Conservation (phyloP, 2,797 vertebrate species). For the Oreochromis mossambicus region DNA sequence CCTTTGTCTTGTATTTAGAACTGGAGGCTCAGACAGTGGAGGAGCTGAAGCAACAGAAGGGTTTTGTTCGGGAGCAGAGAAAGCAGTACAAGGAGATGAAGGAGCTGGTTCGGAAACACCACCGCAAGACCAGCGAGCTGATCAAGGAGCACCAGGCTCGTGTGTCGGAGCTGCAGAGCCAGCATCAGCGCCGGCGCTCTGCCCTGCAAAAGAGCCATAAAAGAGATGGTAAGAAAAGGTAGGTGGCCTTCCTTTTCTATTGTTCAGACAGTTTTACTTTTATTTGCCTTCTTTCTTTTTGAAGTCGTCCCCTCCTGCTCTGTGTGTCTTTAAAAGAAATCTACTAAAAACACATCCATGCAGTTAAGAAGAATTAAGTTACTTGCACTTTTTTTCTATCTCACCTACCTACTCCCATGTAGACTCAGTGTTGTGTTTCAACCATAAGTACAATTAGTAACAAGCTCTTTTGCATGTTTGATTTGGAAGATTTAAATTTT, state of each 20-base stretch:
- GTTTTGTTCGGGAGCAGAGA: slow-evolving; percentile 91
- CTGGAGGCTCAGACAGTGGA: slow-evolving; percentile 91
- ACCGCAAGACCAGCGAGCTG: slow-evolving; percentile 93
- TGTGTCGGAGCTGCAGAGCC: slow-evolving; percentile 86
- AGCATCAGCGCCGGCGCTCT: slow-evolving; percentile 82
- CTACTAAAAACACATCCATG: background rate
- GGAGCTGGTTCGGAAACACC: slow-evolving; percentile 92
- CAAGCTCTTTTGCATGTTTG: rapidly evolving
- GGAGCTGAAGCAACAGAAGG: slow-evolving; percentile 94
- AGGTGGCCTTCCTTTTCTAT: slow-evolving; percentile 51
- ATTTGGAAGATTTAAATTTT: background rate
- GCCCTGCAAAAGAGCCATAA: slow-evolving; percentile 88
- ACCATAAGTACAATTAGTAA: background rate
- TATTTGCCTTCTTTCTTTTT: background rate
- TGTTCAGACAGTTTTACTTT: background rate
- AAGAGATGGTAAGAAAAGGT: slow-evolving; percentile 95
- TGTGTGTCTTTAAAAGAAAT: background rate
- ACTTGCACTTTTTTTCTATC: background rate
- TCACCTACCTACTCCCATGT: background rate
- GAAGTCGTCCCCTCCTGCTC: background rate
- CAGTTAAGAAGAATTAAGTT: background rate
- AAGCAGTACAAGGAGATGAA: slow-evolving; percentile 99
- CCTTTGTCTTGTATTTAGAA: slow-evolving; percentile 68
- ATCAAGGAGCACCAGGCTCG: slow-evolving; percentile 94
- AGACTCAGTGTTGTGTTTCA: background rate